These are phyloP conservation scores for Anomalospiza imberbis DNA, from an alignment of 2,797 vertebrate species.

Conservation along the genomic window DNA sequence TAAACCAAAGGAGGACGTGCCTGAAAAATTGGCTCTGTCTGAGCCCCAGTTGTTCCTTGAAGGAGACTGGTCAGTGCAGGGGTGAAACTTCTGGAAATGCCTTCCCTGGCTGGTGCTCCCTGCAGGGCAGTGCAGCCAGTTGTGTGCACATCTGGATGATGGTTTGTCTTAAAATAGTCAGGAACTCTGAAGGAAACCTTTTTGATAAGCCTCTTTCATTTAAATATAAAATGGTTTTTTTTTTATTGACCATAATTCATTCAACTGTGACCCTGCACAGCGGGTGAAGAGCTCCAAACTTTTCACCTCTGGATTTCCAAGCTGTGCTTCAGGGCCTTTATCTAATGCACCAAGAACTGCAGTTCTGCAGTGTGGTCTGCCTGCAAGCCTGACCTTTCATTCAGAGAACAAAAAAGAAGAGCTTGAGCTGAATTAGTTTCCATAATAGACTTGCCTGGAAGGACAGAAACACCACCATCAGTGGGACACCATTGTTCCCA, in stretches of 20 bases:
- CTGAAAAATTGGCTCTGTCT: neutral
- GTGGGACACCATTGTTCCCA: neutral
- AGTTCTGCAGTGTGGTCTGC: neutral
- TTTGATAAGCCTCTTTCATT: neutral
- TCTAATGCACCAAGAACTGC: neutral
- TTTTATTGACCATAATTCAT: neutral
- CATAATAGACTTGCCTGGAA: neutral
- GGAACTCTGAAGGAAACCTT: neutral
- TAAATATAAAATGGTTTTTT: neutral
- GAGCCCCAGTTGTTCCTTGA: neutral
- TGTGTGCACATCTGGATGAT: neutral
- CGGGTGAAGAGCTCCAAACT: neutral
- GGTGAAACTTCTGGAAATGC: neutral
- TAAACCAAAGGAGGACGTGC: neutral
- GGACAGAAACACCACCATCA: accelerated
- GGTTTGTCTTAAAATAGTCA: neutral
- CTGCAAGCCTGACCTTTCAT: neutral
- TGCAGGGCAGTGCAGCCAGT: accelerated
- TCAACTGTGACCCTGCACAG: neutral
- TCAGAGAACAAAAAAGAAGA: neutral
- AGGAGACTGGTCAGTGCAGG: neutral
- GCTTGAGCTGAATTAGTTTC: neutral
- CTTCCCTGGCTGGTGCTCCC: neutral
- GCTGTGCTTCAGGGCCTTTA: neutral
- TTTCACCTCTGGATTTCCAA: neutral